Evolutionary conservation across 2,888 invertebrate species (phyloP).

Genomic region (Morpho helenor): DNA sequence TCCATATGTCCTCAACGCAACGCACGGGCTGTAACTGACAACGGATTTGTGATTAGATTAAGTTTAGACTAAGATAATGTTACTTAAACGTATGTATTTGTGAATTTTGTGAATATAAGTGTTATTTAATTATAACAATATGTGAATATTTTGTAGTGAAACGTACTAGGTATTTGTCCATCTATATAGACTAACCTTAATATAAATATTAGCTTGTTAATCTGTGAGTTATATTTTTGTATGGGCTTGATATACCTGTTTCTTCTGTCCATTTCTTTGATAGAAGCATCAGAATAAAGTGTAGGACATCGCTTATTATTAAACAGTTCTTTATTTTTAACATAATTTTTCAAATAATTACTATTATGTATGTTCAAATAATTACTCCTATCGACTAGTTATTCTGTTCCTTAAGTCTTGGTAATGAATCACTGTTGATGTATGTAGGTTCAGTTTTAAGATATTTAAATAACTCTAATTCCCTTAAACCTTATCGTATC

Average conservation of each 20-base stretch:
- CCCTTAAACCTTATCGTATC: too few species aligned
- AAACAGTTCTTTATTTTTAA: too few species aligned
- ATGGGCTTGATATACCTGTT: not conserved
- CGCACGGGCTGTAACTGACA: slow-evolving; percentile 72
- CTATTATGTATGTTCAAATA: too few species aligned
- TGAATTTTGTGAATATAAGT: slow-evolving; percentile 66
- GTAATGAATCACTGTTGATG: too few species aligned
- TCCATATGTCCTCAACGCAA: slow-evolving; percentile 34
- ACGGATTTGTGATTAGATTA: slow-evolving; percentile 74
- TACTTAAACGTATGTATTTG: slow-evolving; percentile 62
- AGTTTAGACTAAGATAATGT: slow-evolving; percentile 57
- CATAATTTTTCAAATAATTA: too few species aligned
- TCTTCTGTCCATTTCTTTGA: too few species aligned
- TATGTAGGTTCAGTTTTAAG: too few species aligned
- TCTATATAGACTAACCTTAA: slow-evolving; percentile 24
- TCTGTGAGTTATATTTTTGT: not conserved
- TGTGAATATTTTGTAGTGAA: slow-evolving; percentile 58
- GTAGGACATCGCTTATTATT: too few species aligned
- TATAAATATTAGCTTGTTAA: not conserved
- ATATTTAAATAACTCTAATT: too few species aligned
- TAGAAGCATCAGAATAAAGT: too few species aligned
- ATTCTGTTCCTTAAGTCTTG: too few species aligned
- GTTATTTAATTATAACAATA: slow-evolving; percentile 62
- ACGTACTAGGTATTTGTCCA: slow-evolving; percentile 43
- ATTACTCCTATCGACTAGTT: too few species aligned